phyloP scores from a whole-genome alignment of 2,888 invertebrate species.

The Cephus pulcher region DNA sequence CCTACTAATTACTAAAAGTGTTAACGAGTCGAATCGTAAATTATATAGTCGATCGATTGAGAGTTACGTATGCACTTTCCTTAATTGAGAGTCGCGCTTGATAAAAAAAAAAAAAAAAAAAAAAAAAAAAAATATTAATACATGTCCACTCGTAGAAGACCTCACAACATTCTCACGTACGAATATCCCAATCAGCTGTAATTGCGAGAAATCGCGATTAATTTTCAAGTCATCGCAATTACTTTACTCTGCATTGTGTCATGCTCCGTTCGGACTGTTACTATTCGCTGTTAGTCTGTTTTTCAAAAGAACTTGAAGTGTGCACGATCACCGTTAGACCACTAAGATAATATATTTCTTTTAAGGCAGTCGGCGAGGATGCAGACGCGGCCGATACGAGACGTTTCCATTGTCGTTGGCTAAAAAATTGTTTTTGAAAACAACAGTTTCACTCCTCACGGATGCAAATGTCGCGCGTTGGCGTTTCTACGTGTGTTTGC shows the following conservation, averaged over 20 bases:
- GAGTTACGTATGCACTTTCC: not conserved
- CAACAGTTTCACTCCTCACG: too few species aligned
- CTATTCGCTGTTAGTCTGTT: not conserved
- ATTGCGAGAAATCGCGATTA: not conserved
- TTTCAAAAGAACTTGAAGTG: not conserved
- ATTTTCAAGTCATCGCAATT: not conserved
- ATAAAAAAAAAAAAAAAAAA: not conserved
- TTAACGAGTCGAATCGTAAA: not conserved
- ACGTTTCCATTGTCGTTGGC: not conserved
- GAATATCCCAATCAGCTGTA: not conserved
- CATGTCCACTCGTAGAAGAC: too few species aligned
- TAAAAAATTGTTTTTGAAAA: too few species aligned
- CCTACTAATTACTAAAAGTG: slow-evolving; percentile 21
- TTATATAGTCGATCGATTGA: not conserved
- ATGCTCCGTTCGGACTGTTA: not conserved
- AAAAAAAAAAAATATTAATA: not conserved
- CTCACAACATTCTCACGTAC: not conserved
- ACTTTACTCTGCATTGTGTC: not conserved
- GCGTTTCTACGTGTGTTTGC: too few species aligned
- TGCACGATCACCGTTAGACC: not conserved
- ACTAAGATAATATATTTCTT: too few species aligned
- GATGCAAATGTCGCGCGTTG: too few species aligned
- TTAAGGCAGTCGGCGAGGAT: not conserved
- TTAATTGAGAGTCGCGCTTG: not conserved
- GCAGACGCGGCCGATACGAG: not conserved